These are phyloP conservation scores for Pinctada fucata DNA, from an alignment of 2,888 invertebrate species.

Conservation along the genomic window DNA sequence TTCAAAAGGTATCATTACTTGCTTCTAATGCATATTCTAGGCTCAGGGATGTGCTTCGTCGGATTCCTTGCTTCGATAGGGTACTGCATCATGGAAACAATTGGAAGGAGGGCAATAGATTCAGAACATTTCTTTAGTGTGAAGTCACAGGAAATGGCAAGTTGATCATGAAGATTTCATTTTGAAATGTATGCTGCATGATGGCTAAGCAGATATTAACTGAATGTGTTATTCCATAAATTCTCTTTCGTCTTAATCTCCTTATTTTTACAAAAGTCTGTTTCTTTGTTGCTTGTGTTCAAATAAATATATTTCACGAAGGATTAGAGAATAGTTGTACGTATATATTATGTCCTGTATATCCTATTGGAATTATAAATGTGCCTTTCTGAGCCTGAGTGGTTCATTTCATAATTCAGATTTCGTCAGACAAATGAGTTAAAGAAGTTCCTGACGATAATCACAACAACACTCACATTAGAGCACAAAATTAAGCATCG, in stretches of 20 bases:
- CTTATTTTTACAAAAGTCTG: not conserved
- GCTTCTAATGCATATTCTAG: not conserved
- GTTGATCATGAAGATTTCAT: not conserved
- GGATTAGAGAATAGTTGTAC: no score
- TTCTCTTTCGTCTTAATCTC: not conserved
- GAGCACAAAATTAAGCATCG: no score
- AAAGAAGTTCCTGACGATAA: no score
- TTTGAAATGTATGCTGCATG: not conserved
- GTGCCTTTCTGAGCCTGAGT: no score
- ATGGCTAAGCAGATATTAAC: not conserved
- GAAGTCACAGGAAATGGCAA: constrained; percentile 15
- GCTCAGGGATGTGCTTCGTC: constrained; percentile 10
- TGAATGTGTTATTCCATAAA: not conserved
- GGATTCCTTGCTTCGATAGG: constrained; percentile 17
- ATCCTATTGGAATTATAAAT: no score
- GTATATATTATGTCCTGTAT: no score
- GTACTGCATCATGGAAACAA: constrained; percentile 15
- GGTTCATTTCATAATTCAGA: no score
- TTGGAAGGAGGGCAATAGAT: constrained; percentile 23
- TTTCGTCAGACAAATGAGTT: no score
- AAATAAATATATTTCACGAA: no score
- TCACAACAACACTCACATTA: no score
- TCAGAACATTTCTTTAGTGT: constrained; percentile 9
- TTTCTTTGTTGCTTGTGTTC: not conserved
- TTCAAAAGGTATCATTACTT: no score